Evolutionary conservation across 2,888 invertebrate species (phyloP).

Genomic region (Mechanitis mazaeus): DNA sequence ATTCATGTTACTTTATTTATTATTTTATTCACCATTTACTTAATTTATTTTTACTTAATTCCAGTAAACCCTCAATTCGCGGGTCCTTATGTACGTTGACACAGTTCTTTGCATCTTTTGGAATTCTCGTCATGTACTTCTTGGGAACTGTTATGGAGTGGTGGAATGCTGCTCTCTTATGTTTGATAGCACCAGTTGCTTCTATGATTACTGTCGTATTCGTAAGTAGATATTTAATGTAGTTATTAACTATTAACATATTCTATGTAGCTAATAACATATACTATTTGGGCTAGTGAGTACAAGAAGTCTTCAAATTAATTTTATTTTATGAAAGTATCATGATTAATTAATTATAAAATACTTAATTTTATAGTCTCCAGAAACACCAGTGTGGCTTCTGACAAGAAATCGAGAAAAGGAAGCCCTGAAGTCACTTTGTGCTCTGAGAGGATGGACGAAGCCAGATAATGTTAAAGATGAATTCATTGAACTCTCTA

Average conservation of each 20-base stretch:
- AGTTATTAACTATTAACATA: too few relatives aligned
- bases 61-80: slow-evolving; percentile 71
- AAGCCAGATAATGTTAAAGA: slow-evolving; percentile 60
- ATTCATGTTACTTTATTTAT: too few relatives aligned
- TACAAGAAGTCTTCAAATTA: too few relatives aligned
- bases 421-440: slow-evolving; percentile 70
- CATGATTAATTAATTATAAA: too few relatives aligned
- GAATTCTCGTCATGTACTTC: slow-evolving; percentile 68
- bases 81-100: slow-evolving; percentile 71
- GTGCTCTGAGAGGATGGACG: slow-evolving; percentile 76
- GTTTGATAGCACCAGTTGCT: slow-evolving; percentile 62
- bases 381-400: slow-evolving; percentile 77
- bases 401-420: slow-evolving; percentile 65
- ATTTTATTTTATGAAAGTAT: too few relatives aligned
- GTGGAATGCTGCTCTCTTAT: slow-evolving; percentile 68
- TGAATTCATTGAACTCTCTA: slow-evolving; percentile 61
- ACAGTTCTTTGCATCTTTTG: slow-evolving; percentile 63
- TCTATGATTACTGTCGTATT: slow-evolving; percentile 68
- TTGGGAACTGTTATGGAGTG: slow-evolving; percentile 70
- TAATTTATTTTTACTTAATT: slow-evolving; percentile 14
- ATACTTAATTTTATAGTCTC: slow-evolving; percentile 49
- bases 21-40: too few relatives aligned
- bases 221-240: slow-evolving; percentile 44
- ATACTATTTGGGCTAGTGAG: too few relatives aligned
- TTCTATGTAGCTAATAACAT: too few relatives aligned